Conservation (phyloP, 2,113 vertebrate genomes). For the Ursus arctos region DNA sequence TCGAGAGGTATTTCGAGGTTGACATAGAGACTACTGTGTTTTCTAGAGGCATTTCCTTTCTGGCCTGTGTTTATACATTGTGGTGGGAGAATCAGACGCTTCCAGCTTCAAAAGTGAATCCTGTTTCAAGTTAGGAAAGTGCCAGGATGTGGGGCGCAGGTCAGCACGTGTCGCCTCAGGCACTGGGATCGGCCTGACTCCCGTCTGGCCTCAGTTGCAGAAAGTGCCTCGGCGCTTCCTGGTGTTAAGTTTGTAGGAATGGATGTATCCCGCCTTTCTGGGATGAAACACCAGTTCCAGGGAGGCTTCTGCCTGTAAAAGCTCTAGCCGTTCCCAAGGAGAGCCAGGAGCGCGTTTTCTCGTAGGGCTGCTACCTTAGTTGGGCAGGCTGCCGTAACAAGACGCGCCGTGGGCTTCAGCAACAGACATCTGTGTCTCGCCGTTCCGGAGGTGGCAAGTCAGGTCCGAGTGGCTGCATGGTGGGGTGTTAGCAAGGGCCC, state of each 20-base stretch:
- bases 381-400: background rate
- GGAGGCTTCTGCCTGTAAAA: background rate
- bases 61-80: slow-evolving; percentile 5
- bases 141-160: background rate
- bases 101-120: slow-evolving; percentile 37
- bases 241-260: background rate
- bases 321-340: background rate
- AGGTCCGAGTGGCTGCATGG: rapidly evolving
- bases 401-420: background rate
- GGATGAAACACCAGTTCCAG: background rate
- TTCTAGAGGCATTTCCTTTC: slow-evolving; percentile 40
- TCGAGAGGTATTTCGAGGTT: slow-evolving; percentile 28
- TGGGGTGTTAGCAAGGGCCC: background rate
- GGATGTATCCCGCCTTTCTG: background rate
- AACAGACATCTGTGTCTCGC: background rate
- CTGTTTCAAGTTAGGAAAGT: slow-evolving; percentile 19
- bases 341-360: background rate
- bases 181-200: background rate
- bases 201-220: background rate
- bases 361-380: background rate
- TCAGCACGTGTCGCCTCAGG: background rate
- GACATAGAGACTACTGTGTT: slow-evolving; percentile 28
- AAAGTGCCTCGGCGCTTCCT: background rate
- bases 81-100: slow-evolving; percentile 26
- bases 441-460: background rate